Base-by-base conservation (phyloP, 92 coral and sea anemone species). In the Bergia sp. region DNA sequence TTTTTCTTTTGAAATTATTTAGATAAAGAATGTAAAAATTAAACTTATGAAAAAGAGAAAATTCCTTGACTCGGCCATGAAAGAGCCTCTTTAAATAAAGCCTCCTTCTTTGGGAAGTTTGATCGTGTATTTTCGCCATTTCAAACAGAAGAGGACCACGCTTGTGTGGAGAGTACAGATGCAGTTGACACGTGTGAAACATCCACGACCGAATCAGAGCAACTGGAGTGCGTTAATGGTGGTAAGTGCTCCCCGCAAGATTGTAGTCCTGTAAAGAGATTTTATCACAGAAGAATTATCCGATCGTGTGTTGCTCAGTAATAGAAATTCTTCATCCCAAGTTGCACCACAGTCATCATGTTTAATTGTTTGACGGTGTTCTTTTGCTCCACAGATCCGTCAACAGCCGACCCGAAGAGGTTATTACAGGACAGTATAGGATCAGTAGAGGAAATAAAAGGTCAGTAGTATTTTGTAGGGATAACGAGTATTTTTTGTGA, bases 361-460 rank as follows among this genome's bases (percentile, higher is more conserved):
- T 23, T 21, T 61, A 16, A 18, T 79, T 15, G 69, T 79, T 37
- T 79, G 13, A 73, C 77, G 2, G 12, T 49, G 5, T 10, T 36
- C 38, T 6, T 53, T 4, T 12, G n/a, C 15, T 57, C 29, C 9
- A 45, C 87, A 84, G 87, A 71, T 15, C 87, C 71, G 43, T 37
- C 87, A 20, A 69, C 53, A 29, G 61, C 42, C 65, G 87, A 84
- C n/a, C 87, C 87, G 0, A 84, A 72, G 45, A 71, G 79, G 10
- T 29, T 84, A 13, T 50, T 84, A 71, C 44, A 69, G 23, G 87
- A 84, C n/a, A 84, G 66, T 38, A 9, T 84, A 72, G 79, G 87
- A 36, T 84, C 87, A 44, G 79, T 84, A 6, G 45, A 84, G 53
- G 87, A 84, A 84, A 84, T 84, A 44, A 84, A 84, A 72, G 87